Evolutionary conservation across 1,140 invertebrate species (phyloP), one percentile per base, ranked within the genome.

Genomic region (Teleogryllus occipitalis): DNA sequence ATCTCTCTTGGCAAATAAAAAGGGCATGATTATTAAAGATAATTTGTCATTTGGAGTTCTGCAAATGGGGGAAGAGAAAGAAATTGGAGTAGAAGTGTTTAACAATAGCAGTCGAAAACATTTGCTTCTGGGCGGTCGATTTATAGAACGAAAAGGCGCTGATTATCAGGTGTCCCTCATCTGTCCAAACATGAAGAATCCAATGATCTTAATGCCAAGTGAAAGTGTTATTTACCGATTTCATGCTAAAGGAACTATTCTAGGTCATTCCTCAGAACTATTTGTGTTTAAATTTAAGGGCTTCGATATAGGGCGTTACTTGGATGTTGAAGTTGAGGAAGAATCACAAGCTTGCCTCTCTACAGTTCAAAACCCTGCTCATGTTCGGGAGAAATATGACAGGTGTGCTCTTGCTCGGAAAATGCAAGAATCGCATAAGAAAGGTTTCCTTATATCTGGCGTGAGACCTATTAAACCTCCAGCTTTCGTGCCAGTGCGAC

Each of bases 241-340:
- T 80, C 82, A 83, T 77, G 89, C 87, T 81, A 85, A 83, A 48
- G 87, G 88, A 0, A 89, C 86, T 85, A 89, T 87, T 77, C 82
- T 90, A 76, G 93, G 93, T 7, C 83, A 82, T 47, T 88, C 88
- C 0, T 86, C 87, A 47, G 92, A 93, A 85, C 81, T 89, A 8
- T 86, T 91, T 74, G 82, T 89, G 48, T 91, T 90, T 78, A 83
- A 82, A 82, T 94, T 91, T 83, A 86, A 86, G 81, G 81, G 82
- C 80, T 92, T 89, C 83, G 85, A 87, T 81, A 88, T 93, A 78
- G 89, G 87, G 48, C 86, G 90, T 15, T 84, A 86, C 48, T 83
- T 92, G 7, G 49, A 75, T 27, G 73, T 79, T 39, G 78, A 79
- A 7, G 78, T 79, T 15, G 47, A 75, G 27, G 73, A 79, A 18